Conservation (phyloP, 2,797 vertebrate genomes). For the Distichodus sexfasciatus region DNA sequence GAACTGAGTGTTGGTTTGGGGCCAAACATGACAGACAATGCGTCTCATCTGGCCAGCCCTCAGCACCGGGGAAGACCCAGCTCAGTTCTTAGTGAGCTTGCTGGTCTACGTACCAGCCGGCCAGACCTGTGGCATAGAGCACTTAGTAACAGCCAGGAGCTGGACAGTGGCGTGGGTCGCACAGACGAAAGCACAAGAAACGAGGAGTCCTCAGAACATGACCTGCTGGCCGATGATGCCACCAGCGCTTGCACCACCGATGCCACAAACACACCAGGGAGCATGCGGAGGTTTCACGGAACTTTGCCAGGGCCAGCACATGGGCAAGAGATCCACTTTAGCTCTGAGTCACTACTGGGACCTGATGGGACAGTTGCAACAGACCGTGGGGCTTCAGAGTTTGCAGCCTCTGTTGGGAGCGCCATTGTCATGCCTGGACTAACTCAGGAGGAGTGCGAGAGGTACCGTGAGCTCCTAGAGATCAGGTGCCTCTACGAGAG, state of each 20-base stretch:
- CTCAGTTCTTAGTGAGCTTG: slow-evolving; percentile 26
- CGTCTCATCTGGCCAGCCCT: slow-evolving; percentile 46
- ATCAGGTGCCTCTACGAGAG: slow-evolving; percentile 79
- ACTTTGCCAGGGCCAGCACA: slow-evolving; percentile 60
- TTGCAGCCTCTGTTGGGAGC: too few species aligned
- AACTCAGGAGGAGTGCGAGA: slow-evolving; percentile 77
- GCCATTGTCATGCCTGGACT: slow-evolving; percentile 73
- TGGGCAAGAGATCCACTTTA: slow-evolving; percentile 74
- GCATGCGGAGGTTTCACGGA: slow-evolving; percentile 67
- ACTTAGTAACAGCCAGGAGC: slow-evolving; percentile 77
- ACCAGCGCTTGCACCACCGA: slow-evolving; percentile 74
- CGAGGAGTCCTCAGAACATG: slow-evolving; percentile 79
- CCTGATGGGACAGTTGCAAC: slow-evolving; percentile 56
- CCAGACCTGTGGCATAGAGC: slow-evolving; percentile 52
- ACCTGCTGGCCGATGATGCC: slow-evolving; percentile 77
- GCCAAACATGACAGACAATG: slow-evolving; percentile 36
- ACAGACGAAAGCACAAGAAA: slow-evolving; percentile 83
- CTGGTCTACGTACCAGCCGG: not conserved
- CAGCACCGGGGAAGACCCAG: slow-evolving; percentile 3
- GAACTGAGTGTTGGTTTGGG: slow-evolving; percentile 40
- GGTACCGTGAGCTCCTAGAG: slow-evolving; percentile 80
- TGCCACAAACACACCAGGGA: slow-evolving; percentile 74
- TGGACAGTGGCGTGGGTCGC: slow-evolving; percentile 82
- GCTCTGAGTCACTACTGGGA: slow-evolving; percentile 71
- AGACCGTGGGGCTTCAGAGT: not conserved